phyloP scores from a whole-genome alignment of 2,113 vertebrate genomes.

The Dryoscopus gambensis region DNA sequence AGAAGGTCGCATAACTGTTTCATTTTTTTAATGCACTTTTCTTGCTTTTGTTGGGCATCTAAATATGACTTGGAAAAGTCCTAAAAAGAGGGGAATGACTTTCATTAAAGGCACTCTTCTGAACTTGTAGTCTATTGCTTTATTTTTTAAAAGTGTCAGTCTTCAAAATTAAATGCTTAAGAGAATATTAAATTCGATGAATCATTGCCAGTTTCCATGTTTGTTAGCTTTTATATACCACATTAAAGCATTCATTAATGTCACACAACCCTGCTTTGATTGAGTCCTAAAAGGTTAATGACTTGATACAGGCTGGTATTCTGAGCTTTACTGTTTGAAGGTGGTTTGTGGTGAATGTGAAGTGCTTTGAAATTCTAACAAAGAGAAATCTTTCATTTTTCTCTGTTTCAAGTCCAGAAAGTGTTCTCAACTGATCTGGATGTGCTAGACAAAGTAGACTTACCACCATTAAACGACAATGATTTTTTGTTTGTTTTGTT shows the following conservation, averaged over 20 bases:
- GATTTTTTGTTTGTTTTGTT: background rate
- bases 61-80: background rate
- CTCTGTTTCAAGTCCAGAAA: background rate
- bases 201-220: conserved; percentile 66
- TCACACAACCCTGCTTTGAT: conserved; percentile 72
- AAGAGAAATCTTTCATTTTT: conserved; percentile 43
- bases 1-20: conserved; percentile 18
- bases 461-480: background rate
- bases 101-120: conserved; percentile 9
- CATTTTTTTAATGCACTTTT: conserved; percentile 15
- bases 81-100: background rate
- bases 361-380: conserved; percentile 56
- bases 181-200: conserved; percentile 77
- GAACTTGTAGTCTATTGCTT: conserved; percentile 38
- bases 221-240: conserved; percentile 71
- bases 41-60: background rate
- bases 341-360: conserved; percentile 19
- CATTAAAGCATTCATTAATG: conserved; percentile 77
- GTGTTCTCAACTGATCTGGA: background rate
- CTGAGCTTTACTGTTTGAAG: conserved; percentile 45
- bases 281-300: conserved; percentile 76
- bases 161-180: conserved; percentile 68
- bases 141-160: conserved; percentile 42
- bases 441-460: background rate
- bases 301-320: conserved; percentile 62